Evolutionary conservation across 2,113 vertebrate species (phyloP).

Genomic region (Nymphicus hollandicus): DNA sequence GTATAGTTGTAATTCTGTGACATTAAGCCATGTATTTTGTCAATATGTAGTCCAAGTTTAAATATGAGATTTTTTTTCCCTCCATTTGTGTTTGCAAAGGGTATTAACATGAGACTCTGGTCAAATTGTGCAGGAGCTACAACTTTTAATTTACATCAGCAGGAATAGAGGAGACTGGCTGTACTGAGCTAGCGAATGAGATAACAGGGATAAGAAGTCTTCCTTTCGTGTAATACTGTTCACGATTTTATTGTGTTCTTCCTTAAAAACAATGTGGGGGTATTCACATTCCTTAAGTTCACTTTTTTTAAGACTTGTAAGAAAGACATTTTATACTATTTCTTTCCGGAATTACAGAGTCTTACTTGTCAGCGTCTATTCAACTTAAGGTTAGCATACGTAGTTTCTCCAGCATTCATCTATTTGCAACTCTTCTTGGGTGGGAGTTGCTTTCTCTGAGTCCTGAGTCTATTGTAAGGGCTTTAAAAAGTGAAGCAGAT

Average conservation of each 20-base stretch:
- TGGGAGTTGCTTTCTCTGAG: not conserved
- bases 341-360: not conserved
- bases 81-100: not conserved
- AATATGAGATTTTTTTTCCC: not conserved
- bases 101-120: not conserved
- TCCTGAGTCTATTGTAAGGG: not conserved
- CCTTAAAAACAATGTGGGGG: not conserved
- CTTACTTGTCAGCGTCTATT: not conserved
- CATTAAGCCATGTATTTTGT: not conserved
- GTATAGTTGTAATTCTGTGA: not conserved
- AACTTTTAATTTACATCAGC: not conserved
- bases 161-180: not conserved
- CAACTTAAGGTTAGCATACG: not conserved
- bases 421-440: not conserved
- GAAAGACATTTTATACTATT: not conserved
- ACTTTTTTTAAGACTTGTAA: not conserved
- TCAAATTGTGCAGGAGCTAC: not conserved
- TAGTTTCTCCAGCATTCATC: accelerated
- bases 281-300: not conserved
- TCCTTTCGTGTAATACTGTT: not conserved
- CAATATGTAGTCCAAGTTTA: not conserved
- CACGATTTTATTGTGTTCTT: not conserved
- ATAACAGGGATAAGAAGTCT: not conserved
- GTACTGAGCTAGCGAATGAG: not conserved
- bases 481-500: not conserved